phyloP scores from a whole-genome alignment of 2,113 vertebrate genomes.

The Nanorana parkeri region DNA sequence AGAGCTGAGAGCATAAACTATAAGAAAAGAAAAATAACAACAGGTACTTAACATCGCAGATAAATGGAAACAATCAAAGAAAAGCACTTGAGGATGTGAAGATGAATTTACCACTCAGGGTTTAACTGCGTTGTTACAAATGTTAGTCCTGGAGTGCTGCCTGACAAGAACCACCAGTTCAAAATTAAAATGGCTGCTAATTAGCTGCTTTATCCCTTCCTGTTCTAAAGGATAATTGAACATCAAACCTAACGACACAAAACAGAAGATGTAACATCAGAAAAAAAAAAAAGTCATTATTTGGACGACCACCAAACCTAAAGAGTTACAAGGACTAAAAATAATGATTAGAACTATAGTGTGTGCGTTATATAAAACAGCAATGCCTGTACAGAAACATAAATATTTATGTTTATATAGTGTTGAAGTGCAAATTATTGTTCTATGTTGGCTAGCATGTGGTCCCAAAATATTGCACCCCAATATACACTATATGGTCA shows the following conservation, averaged over 20 bases:
- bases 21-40: constrained; percentile 17
- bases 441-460: too few relatives aligned
- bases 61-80: constrained; percentile 35
- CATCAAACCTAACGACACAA: neutral
- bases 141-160: constrained; percentile 1
- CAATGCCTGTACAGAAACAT: too few relatives aligned
- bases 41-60: constrained; percentile 19
- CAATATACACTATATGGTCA: too few relatives aligned
- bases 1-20: neutral
- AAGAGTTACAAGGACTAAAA: too few relatives aligned
- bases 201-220: constrained; percentile 21
- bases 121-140: constrained; percentile 22
- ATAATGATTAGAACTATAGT: too few relatives aligned
- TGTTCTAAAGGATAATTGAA: neutral
- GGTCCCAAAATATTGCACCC: too few relatives aligned
- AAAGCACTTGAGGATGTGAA: constrained; percentile 32
- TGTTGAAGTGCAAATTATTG: too few relatives aligned
- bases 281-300: too few relatives aligned
- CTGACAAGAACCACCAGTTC: constrained; percentile 2
- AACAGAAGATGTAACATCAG: neutral
- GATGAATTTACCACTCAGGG: constrained; percentile 34
- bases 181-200: constrained; percentile 21
- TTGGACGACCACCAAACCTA: too few relatives aligned
- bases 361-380: too few relatives aligned
- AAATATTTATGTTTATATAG: too few relatives aligned